These are phyloP conservation scores for Pyrocephalus nanus DNA, from an alignment of 2,797 vertebrate genomes.

Conservation along the genomic window DNA sequence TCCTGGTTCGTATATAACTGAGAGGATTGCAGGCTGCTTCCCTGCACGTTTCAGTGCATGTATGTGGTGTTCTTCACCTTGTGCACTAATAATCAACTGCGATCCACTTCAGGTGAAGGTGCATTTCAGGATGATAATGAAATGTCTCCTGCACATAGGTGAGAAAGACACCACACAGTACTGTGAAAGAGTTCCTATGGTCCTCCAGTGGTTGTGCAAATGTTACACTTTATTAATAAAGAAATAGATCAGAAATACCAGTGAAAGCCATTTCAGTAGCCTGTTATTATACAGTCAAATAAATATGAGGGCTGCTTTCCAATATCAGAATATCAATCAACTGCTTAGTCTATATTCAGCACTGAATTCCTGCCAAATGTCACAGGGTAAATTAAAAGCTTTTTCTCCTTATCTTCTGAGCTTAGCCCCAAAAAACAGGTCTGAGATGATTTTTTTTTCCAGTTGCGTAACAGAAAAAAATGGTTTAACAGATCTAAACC, in stretches of 20 bases:
- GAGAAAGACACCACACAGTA: accelerated
- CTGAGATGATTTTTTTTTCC: neutral
- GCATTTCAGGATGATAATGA: neutral
- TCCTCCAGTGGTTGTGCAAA: neutral
- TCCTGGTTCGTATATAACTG: neutral
- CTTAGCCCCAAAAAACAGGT: neutral
- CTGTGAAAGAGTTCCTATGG: neutral
- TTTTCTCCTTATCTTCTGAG: slow-evolving; percentile 45
- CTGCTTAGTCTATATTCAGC: neutral
- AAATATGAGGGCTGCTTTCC: neutral
- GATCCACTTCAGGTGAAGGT: neutral
- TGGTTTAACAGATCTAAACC: slow-evolving; percentile 28
- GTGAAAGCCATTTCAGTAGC: neutral
- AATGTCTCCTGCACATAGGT: neutral
- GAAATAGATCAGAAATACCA: neutral
- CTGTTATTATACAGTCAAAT: neutral
- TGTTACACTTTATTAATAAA: neutral
- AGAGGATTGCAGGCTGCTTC: neutral
- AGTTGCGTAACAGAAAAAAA: slow-evolving; percentile 54
- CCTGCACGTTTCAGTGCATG: neutral
- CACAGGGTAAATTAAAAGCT: slow-evolving; percentile 39
- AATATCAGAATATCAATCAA: neutral
- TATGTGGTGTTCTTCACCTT: neutral
- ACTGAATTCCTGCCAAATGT: slow-evolving; percentile 12
- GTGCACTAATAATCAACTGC: neutral